Evolutionary conservation across 2,888 invertebrate species (phyloP), one percentile per base, ranked within the genome.

Genomic region (Apodemia mormo): DNA sequence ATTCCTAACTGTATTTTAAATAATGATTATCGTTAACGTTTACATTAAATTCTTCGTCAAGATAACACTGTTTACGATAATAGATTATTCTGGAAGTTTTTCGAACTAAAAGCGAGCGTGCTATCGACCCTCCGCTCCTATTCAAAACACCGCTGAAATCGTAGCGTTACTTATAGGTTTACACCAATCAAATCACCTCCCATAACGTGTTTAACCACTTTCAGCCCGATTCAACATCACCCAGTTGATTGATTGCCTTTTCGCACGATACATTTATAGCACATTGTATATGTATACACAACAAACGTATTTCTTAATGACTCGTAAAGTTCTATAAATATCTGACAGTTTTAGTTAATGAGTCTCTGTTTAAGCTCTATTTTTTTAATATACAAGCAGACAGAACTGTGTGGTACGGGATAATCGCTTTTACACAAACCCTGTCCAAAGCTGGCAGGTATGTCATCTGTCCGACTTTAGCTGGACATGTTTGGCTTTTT

Each of bases 191-290:
- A 76, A 75, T 74, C 72, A 73, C 65, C 68, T 72, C 72, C 70
- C 76, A 72, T 73, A 71, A 74, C 74, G 69, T 61, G 61, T 65
- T 68, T 68, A 66, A 67, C 65, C 70, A 71, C 73, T 73, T 68
- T 73, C 69, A 71, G 49, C 72, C 65, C 70, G 71, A 72, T 74
- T 75, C 72, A 75, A 73, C 74, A 71, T 37, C 66, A 66, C 29
- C 52, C 70, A 65, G 54, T 75, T 82, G 83, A 83, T 83, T 82
- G 81, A 84, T 83, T 80, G 74, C 79, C 77, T 73, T 73, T 75
- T 75, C 72, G 74, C 80, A 79, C 80, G 80, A 79, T 78, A 80
- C 74, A 70, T 75, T 73, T 72, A 67, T 70, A 69, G 65, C 58
- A 70, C 40, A 58, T 65, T 56, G 33, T 54, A 33, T 52, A 52